phyloP scores from a whole-genome alignment of 2,888 invertebrate genomes.

The Pandemis heparana region DNA sequence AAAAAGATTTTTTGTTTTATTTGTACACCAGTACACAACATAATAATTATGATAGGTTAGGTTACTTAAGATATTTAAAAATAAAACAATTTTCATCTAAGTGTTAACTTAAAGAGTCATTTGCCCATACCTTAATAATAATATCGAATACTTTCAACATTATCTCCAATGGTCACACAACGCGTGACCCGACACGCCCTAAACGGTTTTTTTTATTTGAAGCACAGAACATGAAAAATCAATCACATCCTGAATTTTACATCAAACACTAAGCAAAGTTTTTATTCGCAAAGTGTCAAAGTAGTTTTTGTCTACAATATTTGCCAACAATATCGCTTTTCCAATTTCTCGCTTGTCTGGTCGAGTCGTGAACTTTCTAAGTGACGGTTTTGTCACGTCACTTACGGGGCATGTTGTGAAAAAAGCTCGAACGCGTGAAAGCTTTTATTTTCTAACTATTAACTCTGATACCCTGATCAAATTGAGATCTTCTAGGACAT shows the following conservation, averaged over 20 bases:
- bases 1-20: too few relatives aligned
- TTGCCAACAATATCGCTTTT: conserved; percentile 32
- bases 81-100: too few relatives aligned
- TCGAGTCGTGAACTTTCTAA: conserved; percentile 32
- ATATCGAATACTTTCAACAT: too few relatives aligned
- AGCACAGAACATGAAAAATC: too few relatives aligned
- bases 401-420: conserved; percentile 23
- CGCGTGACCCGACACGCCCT: too few relatives aligned
- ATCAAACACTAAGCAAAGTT: not conserved
- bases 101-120: too few relatives aligned
- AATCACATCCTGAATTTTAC: not conserved
- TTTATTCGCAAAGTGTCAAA: not conserved
- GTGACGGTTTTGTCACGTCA: conserved; percentile 31
- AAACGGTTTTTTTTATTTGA: too few relatives aligned
- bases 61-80: too few relatives aligned
- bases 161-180: too few relatives aligned
- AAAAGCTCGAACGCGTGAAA: conserved; percentile 13
- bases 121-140: too few relatives aligned
- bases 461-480: not conserved
- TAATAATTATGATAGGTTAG: too few relatives aligned
- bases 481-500: not conserved
- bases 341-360: conserved; percentile 38
- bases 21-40: too few relatives aligned
- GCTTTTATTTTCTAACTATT: conserved; percentile 12
- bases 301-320: not conserved